Evolutionary conservation across 2,888 invertebrate species (phyloP), one percentile per base, ranked within the genome.

Genomic region (Bombyx huttoni): DNA sequence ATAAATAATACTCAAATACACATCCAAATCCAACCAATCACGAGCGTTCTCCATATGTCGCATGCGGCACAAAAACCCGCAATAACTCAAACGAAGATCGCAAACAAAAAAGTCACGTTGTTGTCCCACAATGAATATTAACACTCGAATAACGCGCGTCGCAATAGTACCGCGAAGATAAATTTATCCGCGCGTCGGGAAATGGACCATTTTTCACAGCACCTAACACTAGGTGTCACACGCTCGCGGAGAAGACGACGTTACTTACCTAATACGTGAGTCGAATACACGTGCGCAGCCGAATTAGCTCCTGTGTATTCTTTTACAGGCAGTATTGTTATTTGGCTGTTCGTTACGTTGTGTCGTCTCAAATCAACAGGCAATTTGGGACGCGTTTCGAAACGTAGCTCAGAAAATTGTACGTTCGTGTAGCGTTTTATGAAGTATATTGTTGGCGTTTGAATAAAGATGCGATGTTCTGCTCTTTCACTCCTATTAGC

Each of bases 131-230:
- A 82, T 83, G 84, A 87, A 85, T 87, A 86, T 85, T 85, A 86
- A 87, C 86, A 81, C 75, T 72, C 70, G 72, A 75, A 77, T 81
- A 86, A 78, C 77, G 78, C 70, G 78, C 70, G 60, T 56, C 74
- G 81, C 79, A 81, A 76, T 76, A 78, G 40, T 12, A 40, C 40
- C 76, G 71, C 75, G 73, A 68, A 74, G 86, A 85, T 86, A 81
- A 86, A 88, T 87, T 86, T 87, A 88, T 88, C 86, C 82, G 75
- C 75, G 65, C 73, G 78, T 68, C 68, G 72, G 75, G 75, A 75
- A 78, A 78, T 78, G 83, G 82, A 74, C 83, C 86, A 88, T 87
- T 88, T 83, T 81, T 81, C 81, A 87, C 80, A 72, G 81, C 83
- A 81, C 84, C 85, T 83, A 85, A 82, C 84, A 81, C 70, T 76